Evolutionary conservation across 2,888 invertebrate species (phyloP), one percentile per base, ranked within the genome.

Genomic region (Ypsolopha sequella): DNA sequence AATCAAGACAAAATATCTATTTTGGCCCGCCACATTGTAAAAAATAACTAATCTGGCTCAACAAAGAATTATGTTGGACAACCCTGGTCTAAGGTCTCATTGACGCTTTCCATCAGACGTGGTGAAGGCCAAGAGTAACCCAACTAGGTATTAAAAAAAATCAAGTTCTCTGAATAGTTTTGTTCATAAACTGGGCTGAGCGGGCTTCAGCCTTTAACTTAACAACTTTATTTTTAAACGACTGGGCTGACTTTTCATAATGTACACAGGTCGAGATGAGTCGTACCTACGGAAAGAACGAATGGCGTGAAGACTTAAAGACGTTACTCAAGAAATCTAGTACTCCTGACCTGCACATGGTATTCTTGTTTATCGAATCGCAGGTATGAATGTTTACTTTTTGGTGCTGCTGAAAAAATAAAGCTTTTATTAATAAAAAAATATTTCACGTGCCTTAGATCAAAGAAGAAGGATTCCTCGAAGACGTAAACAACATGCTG

Each of bases 281-380:
- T 48, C 91, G 95, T 69, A 91, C 91, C 41, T 98, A 97, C 73
- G 93, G 94, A 0, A 88, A 89, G 47, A 88, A 80, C 57, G 97
- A 97, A 69, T 98, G 97, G 96, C 92, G 95, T 60, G 97, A 97
- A 73, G 97, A 98, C 74, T 82, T 98, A 46, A 97, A 97, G 73
- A 81, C 82, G 43, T 92, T 97, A 57, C 74, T 97, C 49, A 89
- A 89, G 55, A 95, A 93, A 79, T 91, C 95, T 0, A 94, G 95
- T 55, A 90, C 93, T 11, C 92, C 93, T 0, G 97, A 97, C 60
- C 89, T 93, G 61, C 93, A 95, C 68, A 95, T 93, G 58, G 95
- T 96, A 1, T 95, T 95, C 68, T 80, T 95, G 1, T 94, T 95
- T 68, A 91, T 92, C 14, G 95, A 95, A 66, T 89, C 91, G 24